Evolutionary conservation across 2,113 vertebrate species (phyloP), one percentile per base, ranked within the genome.

Genomic region (Craseonycteris thonglongyai): DNA sequence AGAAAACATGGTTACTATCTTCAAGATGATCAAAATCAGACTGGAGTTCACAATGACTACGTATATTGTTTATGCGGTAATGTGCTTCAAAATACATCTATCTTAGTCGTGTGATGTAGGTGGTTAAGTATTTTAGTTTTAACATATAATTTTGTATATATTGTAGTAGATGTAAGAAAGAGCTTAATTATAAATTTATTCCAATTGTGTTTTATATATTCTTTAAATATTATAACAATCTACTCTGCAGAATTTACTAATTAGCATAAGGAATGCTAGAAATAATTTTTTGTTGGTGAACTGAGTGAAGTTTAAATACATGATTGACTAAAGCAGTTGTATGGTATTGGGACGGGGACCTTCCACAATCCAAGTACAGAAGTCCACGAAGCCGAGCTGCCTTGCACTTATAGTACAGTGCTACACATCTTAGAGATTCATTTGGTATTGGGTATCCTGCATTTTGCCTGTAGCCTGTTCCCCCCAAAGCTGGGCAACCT

Each of bases 51-150:
- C 78, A 30, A 42, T 28, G n/a, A 47, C 49, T 65, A n/a, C n/a
- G n/a, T n/a, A 33, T 35, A 69, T 40, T n/a, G 15, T 65, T 71
- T 91, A 71, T 47, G 21, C 61, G 54, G 15, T 19, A 40, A 76
- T 80, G 83, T 95, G 26, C 28, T 94, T 92, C 61, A 58, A 75
- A 95, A 91, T 88, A 71, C 1, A 35, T 54, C 11, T n/a, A 80
- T 82, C 88, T 90, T 33, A 92, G 74, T 66, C 49, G 14, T 45
- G 38, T 72, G 28, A 82, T 82, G 5, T 65, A 82, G 81, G 35
- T 91, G 30, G 40, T 28, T 63, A n/a, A 54, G 6, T 14, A 61
- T 21, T 45, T 90, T 49, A 72, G 59, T n/a, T 92, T 93, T 45
- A 86, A 56, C 56, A 56, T 74, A 19, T 74, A 84, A 79, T 11